Evolutionary conservation across 2,797 vertebrate genomes (phyloP), one percentile per base, ranked within the genome.

Genomic region (Sebastes reedi): DNA sequence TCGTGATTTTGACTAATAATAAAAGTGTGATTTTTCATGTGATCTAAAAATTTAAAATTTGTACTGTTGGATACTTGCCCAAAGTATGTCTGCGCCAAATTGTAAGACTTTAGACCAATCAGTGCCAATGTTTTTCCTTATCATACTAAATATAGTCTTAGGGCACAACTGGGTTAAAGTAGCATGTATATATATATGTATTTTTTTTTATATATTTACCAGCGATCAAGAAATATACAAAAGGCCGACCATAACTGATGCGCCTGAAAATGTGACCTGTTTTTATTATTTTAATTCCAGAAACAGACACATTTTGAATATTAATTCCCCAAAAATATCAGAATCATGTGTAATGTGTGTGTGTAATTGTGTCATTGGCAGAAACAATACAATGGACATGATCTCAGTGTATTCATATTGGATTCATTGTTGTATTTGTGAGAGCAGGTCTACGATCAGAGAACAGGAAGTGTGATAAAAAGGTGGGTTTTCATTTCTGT

Each of bases 401-500:
- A 77, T 11, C 66, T 52, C 1, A 0, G 20, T 30, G 50, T 9
- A 1, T 27, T 65, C 16, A 6, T 18, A 39, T 30, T 25, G 20
- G 34, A 25, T 32, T 54, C 24, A 6, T 16, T 22, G 7, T 39
- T 8, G 14, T 8, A 8, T 2, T 67, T 34, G 20, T 11, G 25
- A 22, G 58, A 77, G 56, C 55, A 25, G 46, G 22, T 39, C 3
- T 1, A 5, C 3, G 42, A 65, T 70, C 20, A 5, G 69, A 80
- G 46, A 86, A 79, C 29, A 89, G 88, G 87, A 94, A 93, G 79
- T 64, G 79, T 5, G 77, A 83, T 36, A 25, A 68, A 59, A n/a
- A 54, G 30, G 5, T 18, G 46, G 56, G 56, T 72, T 92, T 90
- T 92, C 83, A 78, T 75, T 87, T 92, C 84, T 72, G 66, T 12